A percentile compares a stretch with the other conserved stretches of the same genome.
phyloP scores from a whole-genome alignment of 1,140 invertebrate genomes.

The Lepidurus couesii region DNA sequence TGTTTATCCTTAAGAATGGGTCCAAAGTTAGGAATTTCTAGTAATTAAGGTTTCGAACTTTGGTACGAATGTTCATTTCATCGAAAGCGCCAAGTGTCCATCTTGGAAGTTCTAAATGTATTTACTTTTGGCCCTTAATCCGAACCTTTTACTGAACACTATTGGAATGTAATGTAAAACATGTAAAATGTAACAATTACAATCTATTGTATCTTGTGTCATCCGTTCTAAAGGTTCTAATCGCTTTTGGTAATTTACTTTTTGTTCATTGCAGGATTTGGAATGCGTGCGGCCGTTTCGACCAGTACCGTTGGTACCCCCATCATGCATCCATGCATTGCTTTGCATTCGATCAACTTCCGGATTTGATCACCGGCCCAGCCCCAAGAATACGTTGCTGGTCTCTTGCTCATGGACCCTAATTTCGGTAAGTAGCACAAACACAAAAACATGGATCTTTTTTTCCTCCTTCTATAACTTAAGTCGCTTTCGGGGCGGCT shows the following conservation, averaged over 20 bases:
- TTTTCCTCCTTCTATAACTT: background rate
- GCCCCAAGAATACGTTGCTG: constrained; percentile 7
- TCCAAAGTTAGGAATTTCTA: too few relatives aligned
- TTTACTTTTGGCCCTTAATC: too few relatives aligned
- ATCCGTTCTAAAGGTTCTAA: too few relatives aligned
- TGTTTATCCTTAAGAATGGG: too few relatives aligned
- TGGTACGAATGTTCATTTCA: too few relatives aligned
- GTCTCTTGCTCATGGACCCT: constrained; percentile 11
- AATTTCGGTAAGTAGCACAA: constrained; percentile 22
- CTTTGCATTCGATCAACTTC: background rate
- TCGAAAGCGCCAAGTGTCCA: too few relatives aligned
- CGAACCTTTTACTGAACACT: too few relatives aligned
- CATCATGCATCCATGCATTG: constrained; percentile 14
- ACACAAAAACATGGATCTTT: background rate
- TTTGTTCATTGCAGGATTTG: background rate
- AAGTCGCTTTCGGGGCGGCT: constrained; percentile 6
- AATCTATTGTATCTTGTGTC: too few relatives aligned
- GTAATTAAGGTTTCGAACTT: too few relatives aligned
- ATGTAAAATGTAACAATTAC: too few relatives aligned
- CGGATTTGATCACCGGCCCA: constrained; percentile 16
- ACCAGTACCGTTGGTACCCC: background rate
- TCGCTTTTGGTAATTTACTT: background rate
- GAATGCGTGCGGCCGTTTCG: background rate
- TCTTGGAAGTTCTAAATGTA: too few relatives aligned
- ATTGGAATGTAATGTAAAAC: too few relatives aligned